Percentiles rank a stretch among this genome's conserved stretches.
Evolutionary conservation across 2,797 vertebrate species (phyloP).

Genomic region (Catamblyrhynchus diadema): DNA sequence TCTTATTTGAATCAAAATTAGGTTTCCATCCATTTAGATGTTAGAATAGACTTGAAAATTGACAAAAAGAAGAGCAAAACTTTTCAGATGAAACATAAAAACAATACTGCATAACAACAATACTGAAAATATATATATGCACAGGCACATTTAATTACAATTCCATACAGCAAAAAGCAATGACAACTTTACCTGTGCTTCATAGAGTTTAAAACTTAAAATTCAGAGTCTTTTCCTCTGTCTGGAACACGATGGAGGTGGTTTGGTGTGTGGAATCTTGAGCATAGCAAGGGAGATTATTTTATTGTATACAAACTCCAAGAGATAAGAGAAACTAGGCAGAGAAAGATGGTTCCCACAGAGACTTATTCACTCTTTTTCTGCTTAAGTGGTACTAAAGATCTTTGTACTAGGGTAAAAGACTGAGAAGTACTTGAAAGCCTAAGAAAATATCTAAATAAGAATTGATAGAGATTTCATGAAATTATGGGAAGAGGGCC

Average conservation of each 20-base stretch:
- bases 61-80: not conserved
- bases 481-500: not conserved
- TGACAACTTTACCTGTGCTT: not conserved
- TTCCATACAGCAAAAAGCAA: not conserved
- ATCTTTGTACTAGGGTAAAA: not conserved
- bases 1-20: not conserved
- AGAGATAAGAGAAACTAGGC: not conserved
- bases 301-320: not conserved
- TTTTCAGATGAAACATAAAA: not conserved
- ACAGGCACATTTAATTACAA: not conserved
- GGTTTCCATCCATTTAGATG: not conserved
- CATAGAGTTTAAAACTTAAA: not conserved
- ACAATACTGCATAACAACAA: not conserved
- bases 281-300: not conserved
- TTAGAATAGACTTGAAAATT: not conserved
- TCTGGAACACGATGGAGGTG: not conserved
- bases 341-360: not conserved
- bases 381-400: not conserved
- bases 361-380: not conserved
- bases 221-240: not conserved
- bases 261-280: not conserved
- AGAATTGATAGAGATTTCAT: not conserved
- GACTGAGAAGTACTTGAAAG: not conserved
- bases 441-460: not conserved
- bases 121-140: not conserved